Percentiles rank a stretch among this genome's conserved stretches.
These are phyloP conservation scores for Entelurus aequoreus DNA, from an alignment of 2,113 vertebrate genomes.

Conservation along the genomic window DNA sequence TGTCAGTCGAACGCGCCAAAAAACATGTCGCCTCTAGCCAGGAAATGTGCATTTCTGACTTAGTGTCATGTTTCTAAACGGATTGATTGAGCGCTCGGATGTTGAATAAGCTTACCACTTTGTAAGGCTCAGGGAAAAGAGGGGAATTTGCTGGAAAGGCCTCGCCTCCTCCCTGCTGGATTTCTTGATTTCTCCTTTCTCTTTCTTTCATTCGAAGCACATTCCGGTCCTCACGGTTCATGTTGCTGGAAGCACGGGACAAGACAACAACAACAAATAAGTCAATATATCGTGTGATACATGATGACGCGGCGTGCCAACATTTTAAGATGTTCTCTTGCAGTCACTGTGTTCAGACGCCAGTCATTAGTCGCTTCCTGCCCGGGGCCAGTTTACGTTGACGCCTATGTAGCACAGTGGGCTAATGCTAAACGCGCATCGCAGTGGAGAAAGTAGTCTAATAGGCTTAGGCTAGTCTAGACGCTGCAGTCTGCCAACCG, in stretches of 20 bases:
- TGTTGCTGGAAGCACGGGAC: conserved; percentile 87
- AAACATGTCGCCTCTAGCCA: neutral
- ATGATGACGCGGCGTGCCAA: neutral
- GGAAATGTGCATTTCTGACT: conserved; percentile 7
- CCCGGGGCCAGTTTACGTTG: neutral
- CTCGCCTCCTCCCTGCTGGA: conserved; percentile 93
- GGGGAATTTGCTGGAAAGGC: conserved; percentile 94
- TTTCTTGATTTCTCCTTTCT: conserved; percentile 78
- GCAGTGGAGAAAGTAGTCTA: conserved; percentile 46
- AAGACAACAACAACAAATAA: conserved; percentile 40
- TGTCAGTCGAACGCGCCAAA: neutral
- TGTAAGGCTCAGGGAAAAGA: conserved; percentile 97
- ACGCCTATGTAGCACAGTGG: neutral
- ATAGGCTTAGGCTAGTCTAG: conserved; percentile 40
- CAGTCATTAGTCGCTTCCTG: neutral
- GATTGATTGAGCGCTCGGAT: conserved; percentile 18
- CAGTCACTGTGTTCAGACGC: too few species aligned
- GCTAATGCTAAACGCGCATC: neutral
- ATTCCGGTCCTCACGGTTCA: conserved; percentile 99
- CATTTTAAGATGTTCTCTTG: neutral
- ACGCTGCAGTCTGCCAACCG: conserved; percentile 25
- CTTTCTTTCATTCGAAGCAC: conserved; percentile 98
- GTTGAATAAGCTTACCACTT: conserved; percentile 84
- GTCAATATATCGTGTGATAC: conserved; percentile 19
- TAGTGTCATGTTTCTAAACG: conserved; percentile 19